Percentiles rank a stretch among this genome's conserved stretches.
Conservation (phyloP, 2,888 invertebrate genomes). For the Seira musarum region DNA sequence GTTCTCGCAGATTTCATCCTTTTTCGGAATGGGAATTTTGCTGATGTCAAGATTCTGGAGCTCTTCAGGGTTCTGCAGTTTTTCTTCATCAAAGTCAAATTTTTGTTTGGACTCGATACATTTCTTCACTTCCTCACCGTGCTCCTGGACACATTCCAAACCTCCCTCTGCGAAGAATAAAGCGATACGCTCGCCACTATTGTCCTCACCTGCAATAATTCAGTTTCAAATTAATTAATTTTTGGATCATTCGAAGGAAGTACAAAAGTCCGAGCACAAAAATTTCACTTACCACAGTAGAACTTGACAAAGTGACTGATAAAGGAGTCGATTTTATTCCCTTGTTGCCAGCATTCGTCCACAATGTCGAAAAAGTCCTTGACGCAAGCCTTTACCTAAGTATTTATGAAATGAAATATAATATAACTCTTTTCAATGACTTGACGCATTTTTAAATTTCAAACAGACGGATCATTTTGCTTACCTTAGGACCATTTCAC, state of each 20-base stretch:
- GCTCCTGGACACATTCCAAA: conserved; percentile 64
- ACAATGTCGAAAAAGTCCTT: conserved; percentile 55
- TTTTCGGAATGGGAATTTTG: conserved; percentile 25
- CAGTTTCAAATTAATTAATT: too few relatives aligned
- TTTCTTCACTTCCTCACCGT: conserved; percentile 64
- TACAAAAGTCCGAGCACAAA: too few relatives aligned
- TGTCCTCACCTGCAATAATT: too few relatives aligned
- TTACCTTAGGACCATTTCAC: conserved; percentile 66
- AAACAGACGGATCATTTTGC: background rate
- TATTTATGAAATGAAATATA: conserved; percentile 5
- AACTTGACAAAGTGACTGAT: conserved; percentile 66
- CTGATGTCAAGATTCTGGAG: conserved; percentile 22
- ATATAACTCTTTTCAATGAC: background rate
- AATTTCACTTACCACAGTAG: too few relatives aligned
- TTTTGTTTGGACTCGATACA: conserved; percentile 61
- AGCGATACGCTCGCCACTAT: conserved; percentile 67
- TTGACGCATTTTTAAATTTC: background rate
- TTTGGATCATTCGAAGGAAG: too few relatives aligned
- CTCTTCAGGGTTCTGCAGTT: conserved; percentile 6
- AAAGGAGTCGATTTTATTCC: conserved; percentile 62
- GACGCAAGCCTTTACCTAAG: conserved; percentile 61
- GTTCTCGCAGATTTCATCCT: conserved; percentile 47
- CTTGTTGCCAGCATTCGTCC: conserved; percentile 68
- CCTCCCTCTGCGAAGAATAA: conserved; percentile 66
- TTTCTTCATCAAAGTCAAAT: conserved; percentile 21